Evolutionary conservation across 1,140 invertebrate genomes (phyloP), one percentile per base, ranked within the genome.

Genomic region (Cyclargus thomasi): DNA sequence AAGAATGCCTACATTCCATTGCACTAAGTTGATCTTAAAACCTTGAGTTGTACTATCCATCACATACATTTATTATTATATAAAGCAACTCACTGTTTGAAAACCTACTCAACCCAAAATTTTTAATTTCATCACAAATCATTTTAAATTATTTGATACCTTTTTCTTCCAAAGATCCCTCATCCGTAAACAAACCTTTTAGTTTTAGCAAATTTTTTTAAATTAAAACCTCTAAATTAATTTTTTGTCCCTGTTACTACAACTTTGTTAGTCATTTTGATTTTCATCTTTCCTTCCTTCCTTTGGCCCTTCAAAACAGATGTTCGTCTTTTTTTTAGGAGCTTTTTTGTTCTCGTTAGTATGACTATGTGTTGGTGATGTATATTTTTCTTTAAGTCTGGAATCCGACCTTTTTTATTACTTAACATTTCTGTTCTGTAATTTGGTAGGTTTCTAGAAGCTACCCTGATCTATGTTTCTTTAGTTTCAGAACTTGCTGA

Each of bases 1-100:
- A 16, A 74, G 10, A 63, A 66, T 71, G 8, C 63, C 63, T 11
- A 62, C 8, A 62, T 74, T 70, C 68, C 68, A 74, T 47, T 68
- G 68, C 0, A 73, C n/a, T n/a, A 75, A 65, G 11, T 74, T 70
- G 2, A 71, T 17, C 11, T 18, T 57, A 23, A 64, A 53, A 5
- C 22, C 39, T 29, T 68, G 70, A 17, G 4, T 11, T 8, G n/a
- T 17, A 16, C 55, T 67, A 72, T 47, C 68, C 68, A 73, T 73
- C 68, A 65, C 5, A 8, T 17, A 55, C 14, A 29, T 29, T 23
- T 23, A 55, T 17, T 21, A 55, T 23, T 23, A 39, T 64, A 3
- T 59, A 35, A 14, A 62, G 16, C 17, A 67, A 59, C n/a, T n/a
- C n/a, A n/a, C n/a, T n/a, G n/a, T n/a, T n/a, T n/a, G n/a, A n/a